Percentiles rank a stretch among this genome's conserved stretches.
These are phyloP conservation scores for Drosophila fulvimacula DNA, from an alignment of 2,888 invertebrate species.

Conservation along the genomic window DNA sequence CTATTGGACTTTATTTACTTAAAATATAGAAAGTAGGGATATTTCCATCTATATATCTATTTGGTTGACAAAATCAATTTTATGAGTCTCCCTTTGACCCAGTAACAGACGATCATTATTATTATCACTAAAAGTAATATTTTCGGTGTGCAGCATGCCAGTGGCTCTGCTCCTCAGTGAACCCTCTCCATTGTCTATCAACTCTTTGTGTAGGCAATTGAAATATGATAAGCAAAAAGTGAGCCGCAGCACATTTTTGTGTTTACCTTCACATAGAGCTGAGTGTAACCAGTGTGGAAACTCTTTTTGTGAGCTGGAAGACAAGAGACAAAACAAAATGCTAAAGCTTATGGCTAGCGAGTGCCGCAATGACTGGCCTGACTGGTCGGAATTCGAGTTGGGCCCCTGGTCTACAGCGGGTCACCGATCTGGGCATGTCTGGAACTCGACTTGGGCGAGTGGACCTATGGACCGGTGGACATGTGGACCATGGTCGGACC, in stretches of 20 bases:
- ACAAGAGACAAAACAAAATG: slow-evolving; percentile 17
- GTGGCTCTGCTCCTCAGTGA: not conserved
- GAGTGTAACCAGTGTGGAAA: slow-evolving; percentile 16
- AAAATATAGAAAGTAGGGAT: too few species aligned
- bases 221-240: slow-evolving; percentile 4
- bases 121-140: not conserved
- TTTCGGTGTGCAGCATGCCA: too few species aligned
- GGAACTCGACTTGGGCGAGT: slow-evolving; percentile 11
- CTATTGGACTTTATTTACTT: too few species aligned
- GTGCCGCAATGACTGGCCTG: slow-evolving; percentile 72
- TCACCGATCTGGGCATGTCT: slow-evolving; percentile 27
- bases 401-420: slow-evolving; percentile 25
- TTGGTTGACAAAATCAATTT: too few species aligned
- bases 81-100: too few species aligned
- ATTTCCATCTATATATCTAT: too few species aligned
- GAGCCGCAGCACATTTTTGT: not conserved
- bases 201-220: slow-evolving; percentile 8
- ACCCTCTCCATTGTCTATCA: not conserved
- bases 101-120: not conserved
- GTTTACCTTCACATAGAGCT: slow-evolving; percentile 1
- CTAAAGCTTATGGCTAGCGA: slow-evolving; percentile 56
- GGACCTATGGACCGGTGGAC: not conserved
- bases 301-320: not conserved
- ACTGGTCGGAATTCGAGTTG: slow-evolving; percentile 58
- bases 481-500: not conserved